Percentiles rank a stretch among this genome's conserved stretches.
Conservation (phyloP, 2,797 vertebrate genomes). For the Diplodus sargus region DNA sequence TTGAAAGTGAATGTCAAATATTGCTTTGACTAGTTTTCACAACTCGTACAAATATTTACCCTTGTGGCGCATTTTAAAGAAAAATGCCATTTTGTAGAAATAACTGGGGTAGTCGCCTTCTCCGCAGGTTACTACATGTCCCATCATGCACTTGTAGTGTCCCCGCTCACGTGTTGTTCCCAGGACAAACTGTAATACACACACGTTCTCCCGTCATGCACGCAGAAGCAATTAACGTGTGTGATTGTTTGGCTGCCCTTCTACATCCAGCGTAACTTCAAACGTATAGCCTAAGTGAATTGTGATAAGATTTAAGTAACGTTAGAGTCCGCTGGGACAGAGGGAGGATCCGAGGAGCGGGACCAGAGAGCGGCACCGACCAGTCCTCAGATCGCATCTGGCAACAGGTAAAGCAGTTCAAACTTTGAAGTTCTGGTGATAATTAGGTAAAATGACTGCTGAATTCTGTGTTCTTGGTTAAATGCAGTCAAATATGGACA, state of each 20-base stretch:
- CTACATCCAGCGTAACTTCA: too few relatives aligned
- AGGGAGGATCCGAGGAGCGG: too few relatives aligned
- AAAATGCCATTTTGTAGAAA: too few relatives aligned
- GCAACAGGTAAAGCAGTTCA: background rate
- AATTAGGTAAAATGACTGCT: background rate
- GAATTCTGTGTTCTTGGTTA: background rate
- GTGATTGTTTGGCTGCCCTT: background rate
- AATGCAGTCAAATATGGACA: too few relatives aligned
- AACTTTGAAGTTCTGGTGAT: background rate
- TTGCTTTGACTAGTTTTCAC: background rate
- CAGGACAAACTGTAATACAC: too few relatives aligned
- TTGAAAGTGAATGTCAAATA: background rate
- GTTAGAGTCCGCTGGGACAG: too few relatives aligned
- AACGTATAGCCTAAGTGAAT: background rate
- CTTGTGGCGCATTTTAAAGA: background rate
- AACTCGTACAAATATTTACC: background rate
- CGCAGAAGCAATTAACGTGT: background rate
- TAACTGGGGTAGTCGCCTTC: background rate
- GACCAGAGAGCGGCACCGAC: too few relatives aligned
- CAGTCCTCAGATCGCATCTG: background rate
- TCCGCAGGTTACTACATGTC: slow-evolving; percentile 46
- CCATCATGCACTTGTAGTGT: slow-evolving; percentile 42
- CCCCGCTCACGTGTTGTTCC: background rate
- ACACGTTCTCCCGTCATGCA: too few relatives aligned
- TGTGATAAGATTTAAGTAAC: background rate